Evolutionary conservation across 2,113 vertebrate species (phyloP).

Genomic region (Paratilapia polleni): DNA sequence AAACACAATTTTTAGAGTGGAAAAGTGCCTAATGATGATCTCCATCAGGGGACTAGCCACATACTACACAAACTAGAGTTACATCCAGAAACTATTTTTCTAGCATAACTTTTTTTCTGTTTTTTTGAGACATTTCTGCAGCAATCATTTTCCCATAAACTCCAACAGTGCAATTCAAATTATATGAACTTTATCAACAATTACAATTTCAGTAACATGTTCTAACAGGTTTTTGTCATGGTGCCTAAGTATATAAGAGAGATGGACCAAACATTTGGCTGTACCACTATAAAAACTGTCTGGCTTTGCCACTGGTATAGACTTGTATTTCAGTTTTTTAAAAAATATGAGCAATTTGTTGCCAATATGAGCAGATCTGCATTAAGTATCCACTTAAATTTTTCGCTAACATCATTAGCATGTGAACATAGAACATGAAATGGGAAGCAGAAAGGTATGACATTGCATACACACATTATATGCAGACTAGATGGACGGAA

Average conservation of each 20-base stretch:
- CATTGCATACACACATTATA: background rate
- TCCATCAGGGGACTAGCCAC: background rate
- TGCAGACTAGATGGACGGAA: background rate
- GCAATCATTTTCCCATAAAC: background rate
- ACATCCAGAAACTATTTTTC: background rate
- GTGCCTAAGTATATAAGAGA: background rate
- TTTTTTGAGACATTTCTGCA: background rate
- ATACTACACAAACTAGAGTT: background rate
- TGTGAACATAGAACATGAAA: background rate
- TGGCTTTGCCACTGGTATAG: background rate
- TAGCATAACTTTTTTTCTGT: no score
- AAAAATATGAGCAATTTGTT: background rate
- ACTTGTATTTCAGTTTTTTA: background rate
- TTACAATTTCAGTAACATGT: background rate
- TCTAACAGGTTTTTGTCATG: background rate
- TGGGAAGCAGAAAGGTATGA: background rate
- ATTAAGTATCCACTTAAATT: background rate
- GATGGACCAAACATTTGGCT: background rate
- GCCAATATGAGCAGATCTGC: constrained; percentile 53
- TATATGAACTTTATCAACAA: background rate
- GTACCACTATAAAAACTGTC: background rate
- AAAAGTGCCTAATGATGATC: background rate
- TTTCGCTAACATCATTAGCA: background rate
- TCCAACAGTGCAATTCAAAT: background rate
- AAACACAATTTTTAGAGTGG: background rate